These are phyloP conservation scores for Drosophila athabasca DNA, from an alignment of 1,140 invertebrate genomes.

Conservation along the genomic window DNA sequence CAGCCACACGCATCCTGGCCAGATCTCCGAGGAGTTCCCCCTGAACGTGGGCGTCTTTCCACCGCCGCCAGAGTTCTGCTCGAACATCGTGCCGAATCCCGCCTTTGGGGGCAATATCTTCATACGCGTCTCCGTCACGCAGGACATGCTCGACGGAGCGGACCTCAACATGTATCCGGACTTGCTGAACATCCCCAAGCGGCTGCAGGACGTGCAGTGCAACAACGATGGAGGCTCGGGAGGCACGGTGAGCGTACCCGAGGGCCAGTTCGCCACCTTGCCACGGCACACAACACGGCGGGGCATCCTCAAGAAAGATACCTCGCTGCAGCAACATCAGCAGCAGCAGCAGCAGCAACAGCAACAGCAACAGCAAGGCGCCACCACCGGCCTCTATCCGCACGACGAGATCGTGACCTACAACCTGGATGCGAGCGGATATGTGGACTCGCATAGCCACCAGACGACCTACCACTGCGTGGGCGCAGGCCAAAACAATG, in stretches of 20 bases:
- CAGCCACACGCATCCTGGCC: slow-evolving; percentile 52
- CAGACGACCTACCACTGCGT: slow-evolving; percentile 43
- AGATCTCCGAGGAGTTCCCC: slow-evolving; percentile 79
- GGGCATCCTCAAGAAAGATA: slow-evolving; percentile 80
- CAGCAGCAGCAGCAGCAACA: slow-evolving; percentile 35
- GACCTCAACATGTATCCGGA: slow-evolving; percentile 90
- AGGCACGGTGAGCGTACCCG: slow-evolving; percentile 40
- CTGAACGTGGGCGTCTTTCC: slow-evolving; percentile 85
- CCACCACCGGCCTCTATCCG: slow-evolving; percentile 66
- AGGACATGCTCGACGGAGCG: slow-evolving; percentile 86
- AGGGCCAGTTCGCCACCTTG: slow-evolving; percentile 86
- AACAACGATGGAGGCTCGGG: slow-evolving; percentile 55
- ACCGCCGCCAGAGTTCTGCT: slow-evolving; percentile 87
- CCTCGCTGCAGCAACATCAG: slow-evolving; percentile 64
- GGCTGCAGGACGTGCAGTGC: slow-evolving; percentile 84
- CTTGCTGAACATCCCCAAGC: slow-evolving; percentile 88
- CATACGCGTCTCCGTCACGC: slow-evolving; percentile 89
- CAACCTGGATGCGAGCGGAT: slow-evolving; percentile 77
- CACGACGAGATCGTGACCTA: slow-evolving; percentile 82
- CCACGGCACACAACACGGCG: slow-evolving; percentile 84
- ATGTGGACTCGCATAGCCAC: slow-evolving; percentile 38
- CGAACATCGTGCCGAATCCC: slow-evolving; percentile 84
- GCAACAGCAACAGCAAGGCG: slow-evolving; percentile 20
- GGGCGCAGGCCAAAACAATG: slow-evolving; percentile 13
- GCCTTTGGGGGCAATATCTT: slow-evolving; percentile 89